Conservation (phyloP, 92 coral and sea anemone genomes). For the Anthopleura xanthogrammica region DNA sequence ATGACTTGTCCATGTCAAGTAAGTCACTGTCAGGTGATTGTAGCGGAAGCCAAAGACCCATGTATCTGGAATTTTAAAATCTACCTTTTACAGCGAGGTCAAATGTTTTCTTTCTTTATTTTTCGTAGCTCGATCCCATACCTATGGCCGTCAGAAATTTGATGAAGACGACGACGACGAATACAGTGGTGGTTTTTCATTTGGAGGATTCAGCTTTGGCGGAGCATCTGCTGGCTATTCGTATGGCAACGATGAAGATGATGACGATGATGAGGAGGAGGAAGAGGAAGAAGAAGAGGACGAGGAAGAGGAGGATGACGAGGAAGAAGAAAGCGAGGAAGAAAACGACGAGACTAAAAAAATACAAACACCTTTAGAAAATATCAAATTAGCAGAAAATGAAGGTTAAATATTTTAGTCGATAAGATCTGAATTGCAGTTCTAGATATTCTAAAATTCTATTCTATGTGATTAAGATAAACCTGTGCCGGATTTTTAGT, state of each 20-base stretch:
- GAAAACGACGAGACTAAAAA: constrained; percentile 1
- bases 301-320: constrained; percentile 27
- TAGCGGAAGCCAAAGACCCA: no score
- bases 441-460: no score
- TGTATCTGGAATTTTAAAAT: no score
- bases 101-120: background rate
- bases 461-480: no score
- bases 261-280: constrained; percentile 49
- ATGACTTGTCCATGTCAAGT: no score
- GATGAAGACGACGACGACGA: constrained; percentile 60
- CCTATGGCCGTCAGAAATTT: constrained; percentile 73
- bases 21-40: background rate
- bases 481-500: no score
- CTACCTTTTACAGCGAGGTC: no score
- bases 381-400: background rate
- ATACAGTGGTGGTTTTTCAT: constrained; percentile 50
- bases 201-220: constrained; percentile 49
- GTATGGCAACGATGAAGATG: constrained; percentile 49
- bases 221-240: constrained; percentile 38
- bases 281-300: constrained; percentile 49
- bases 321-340: constrained; percentile 8
- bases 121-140: constrained; percentile 64
- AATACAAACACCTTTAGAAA: constrained; percentile 17
- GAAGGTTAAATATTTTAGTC: background rate
- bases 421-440: no score